Conservation (phyloP, 2,113 vertebrate species). For the Xenus cinereus region DNA sequence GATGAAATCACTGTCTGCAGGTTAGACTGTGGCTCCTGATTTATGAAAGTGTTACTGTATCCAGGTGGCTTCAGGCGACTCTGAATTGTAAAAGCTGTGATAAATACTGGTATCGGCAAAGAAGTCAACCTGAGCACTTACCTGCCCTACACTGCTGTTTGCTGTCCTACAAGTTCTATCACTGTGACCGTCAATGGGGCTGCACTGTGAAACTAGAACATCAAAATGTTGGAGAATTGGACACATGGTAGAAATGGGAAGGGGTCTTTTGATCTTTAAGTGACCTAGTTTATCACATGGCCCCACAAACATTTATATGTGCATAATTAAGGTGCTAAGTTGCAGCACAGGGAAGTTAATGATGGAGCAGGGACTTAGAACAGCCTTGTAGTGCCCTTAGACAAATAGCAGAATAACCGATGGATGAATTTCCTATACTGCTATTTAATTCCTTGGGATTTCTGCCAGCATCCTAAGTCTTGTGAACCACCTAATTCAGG, state of each 20-base stretch:
- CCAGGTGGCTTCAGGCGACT: neutral
- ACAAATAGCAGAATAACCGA: neutral
- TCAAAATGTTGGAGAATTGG: neutral
- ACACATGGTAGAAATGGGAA: neutral
- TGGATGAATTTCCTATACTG: neutral
- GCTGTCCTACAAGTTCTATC: neutral
- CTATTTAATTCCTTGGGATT: neutral
- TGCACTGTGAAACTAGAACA: neutral
- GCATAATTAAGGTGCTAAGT: neutral
- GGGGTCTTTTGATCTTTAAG: neutral
- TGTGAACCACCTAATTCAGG: neutral
- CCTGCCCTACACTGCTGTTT: rapidly evolving
- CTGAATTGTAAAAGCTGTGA: neutral
- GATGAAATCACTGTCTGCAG: neutral
- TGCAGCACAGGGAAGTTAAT: neutral
- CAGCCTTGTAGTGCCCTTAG: neutral
- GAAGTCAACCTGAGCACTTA: neutral
- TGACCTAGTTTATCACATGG: neutral
- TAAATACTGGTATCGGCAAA: neutral
- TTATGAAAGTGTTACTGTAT: neutral
- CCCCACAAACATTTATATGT: neutral
- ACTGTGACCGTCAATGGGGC: neutral
- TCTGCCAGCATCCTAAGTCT: neutral
- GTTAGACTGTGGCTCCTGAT: neutral
- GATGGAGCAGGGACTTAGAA: neutral